These are phyloP conservation scores for Aspidoscelis tigris DNA, from an alignment of 2,113 vertebrate species.

Conservation along the genomic window DNA sequence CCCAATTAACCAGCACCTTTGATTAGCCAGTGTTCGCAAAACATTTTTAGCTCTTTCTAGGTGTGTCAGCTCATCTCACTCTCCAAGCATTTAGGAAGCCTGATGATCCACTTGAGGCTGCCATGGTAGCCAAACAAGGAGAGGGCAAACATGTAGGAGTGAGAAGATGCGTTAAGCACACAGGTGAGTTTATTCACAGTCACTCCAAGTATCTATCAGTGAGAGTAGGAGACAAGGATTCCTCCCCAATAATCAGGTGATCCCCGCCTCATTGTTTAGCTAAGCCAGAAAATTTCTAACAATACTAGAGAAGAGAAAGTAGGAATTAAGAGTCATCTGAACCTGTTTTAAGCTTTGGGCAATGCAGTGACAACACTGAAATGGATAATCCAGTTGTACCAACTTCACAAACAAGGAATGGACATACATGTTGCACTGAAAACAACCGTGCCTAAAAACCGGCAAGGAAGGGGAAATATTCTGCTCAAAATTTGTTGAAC, in stretches of 20 bases:
- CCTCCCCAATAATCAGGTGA: neutral
- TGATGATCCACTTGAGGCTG: slow-evolving; percentile 30
- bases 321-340: neutral
- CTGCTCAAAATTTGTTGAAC: neutral
- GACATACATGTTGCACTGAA: neutral
- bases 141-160: neutral
- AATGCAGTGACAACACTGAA: neutral
- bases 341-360: neutral
- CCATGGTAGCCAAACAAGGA: slow-evolving; percentile 49
- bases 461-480: neutral
- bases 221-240: neutral
- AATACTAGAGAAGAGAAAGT: neutral
- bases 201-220: rapidly evolving
- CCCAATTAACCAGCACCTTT: slow-evolving; percentile 40
- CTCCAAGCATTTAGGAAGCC: slow-evolving; percentile 45
- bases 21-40: slow-evolving; percentile 37
- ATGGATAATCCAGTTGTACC: neutral
- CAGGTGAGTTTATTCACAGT: neutral
- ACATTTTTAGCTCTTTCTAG: slow-evolving; percentile 46
- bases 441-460: neutral
- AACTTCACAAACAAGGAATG: neutral
- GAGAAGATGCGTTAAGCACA: neutral
- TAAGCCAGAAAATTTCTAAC: neutral
- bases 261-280: neutral
- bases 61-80: slow-evolving; percentile 38